Base-by-base conservation (phyloP, 2,888 invertebrate species). In the Xanthia togata region DNA sequence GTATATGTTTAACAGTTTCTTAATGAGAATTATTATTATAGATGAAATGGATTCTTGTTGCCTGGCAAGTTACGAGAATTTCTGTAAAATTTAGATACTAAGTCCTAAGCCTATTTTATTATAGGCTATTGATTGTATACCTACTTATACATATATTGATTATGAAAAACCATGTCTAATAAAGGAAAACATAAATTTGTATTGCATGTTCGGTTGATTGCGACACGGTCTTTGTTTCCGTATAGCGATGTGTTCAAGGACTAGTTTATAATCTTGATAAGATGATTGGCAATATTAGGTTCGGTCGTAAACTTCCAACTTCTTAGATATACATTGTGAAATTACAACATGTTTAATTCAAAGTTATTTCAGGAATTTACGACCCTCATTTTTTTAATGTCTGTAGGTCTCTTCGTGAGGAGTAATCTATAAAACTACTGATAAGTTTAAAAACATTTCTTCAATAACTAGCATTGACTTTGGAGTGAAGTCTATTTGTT, bases 211-310 rank as follows among this genome's bases (percentile, higher is more conserved):
- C 53, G 4, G 20, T 65, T 69, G 78, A 86, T 78, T 78, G 64
- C 78, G 65, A 86, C 73, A 77, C 38, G 64, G 70, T 69, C 60
- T 84, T 82, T 88, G 87, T 82, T 67, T 71, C 70, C 65, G 69
- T 67, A 69, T 38, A 53, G 68, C 55, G 65, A 74, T 35, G 31
- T 70, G 53, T 65, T 77, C 71, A 68, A 72, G 71, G 72, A 64
- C 72, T 70, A 47, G 2, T 76, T 47, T 59, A 67, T n/a, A 69
- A 71, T 73, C 63, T 73, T 71, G 63, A 53, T 77, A 71, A 73
- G 20, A 82, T 67, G 60, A 69, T 82, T 82, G 69, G 35, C 20
- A 65, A 55, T 69, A 57, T 69, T 63, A 60, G 38, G 17, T 73
- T 57, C 12, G 53, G 31, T 62, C 8, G 17, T 23, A 82, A 69